A percentile compares a stretch with the other conserved stretches of the same genome.
Conservation (phyloP, 2,113 vertebrate genomes). For the Chamaea fasciata region DNA sequence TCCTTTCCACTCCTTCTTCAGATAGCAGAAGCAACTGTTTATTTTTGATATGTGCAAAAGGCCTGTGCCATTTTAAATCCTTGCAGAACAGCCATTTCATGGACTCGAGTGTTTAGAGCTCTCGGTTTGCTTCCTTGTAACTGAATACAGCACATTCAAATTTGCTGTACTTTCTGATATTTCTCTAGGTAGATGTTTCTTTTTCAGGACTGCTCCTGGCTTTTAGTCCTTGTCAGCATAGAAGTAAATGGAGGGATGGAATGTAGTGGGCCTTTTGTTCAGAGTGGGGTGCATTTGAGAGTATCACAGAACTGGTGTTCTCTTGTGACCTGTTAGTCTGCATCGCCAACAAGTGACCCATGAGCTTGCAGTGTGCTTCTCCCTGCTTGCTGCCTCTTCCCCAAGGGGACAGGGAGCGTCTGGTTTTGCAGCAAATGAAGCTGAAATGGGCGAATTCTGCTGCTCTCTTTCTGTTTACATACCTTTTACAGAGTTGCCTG, state of each 20-base stretch:
- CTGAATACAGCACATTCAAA: neutral
- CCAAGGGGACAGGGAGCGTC: neutral
- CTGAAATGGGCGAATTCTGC: neutral
- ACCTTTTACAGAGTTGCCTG: neutral
- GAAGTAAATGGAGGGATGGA: neutral
- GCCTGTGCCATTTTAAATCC: constrained; percentile 40
- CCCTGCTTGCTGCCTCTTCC: neutral
- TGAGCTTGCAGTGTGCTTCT: neutral
- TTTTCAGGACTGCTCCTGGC: neutral
- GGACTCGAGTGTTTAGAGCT: neutral
- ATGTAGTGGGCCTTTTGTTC: neutral
- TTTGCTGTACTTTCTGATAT: neutral
- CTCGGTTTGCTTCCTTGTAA: neutral
- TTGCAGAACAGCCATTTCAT: constrained; percentile 44
- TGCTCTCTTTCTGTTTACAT: neutral
- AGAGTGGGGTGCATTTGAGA: neutral
- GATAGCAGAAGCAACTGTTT: constrained; percentile 12
- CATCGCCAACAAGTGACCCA: neutral
- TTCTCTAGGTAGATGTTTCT: neutral
- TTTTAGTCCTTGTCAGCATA: neutral
- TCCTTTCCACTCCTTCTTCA: constrained; percentile 4
- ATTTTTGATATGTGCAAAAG: neutral
- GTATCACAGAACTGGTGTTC: neutral
- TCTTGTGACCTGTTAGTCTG: neutral
- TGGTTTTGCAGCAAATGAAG: constrained; percentile 8